Evolutionary conservation across 1,140 invertebrate genomes (phyloP), one percentile per base, ranked within the genome.

Genomic region (Tachypleus tridentatus): DNA sequence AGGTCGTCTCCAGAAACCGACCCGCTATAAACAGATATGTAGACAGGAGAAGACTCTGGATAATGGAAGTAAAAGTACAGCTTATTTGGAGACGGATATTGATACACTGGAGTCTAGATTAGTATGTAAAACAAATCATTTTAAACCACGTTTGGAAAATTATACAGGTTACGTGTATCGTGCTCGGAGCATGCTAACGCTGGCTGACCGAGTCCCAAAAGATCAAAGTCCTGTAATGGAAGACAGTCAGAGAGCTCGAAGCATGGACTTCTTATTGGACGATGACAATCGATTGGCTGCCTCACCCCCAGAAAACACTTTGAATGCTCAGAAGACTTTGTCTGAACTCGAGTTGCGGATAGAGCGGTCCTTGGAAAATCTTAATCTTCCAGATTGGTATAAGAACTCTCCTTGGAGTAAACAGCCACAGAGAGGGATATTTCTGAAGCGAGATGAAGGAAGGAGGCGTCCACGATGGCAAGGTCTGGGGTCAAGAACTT

Each of bases 311-410:
- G 91, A 94, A 80, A 94, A 93, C 83, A 88, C 91, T 74, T 82
- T 94, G 72, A 87, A 74, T 85, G 89, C 76, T 81, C 87, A 57
- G 82, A 89, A 74, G 4, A 71, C 73, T 5, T 75, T 76, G 7
- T 77, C 76, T 61, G 92, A 94, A 78, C 91, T 95, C 80, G 91
- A 96, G 78, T 80, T 96, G 63, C 83, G 93, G 62, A 88, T 97
- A 61, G 89, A 93, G 76, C 85, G 91, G 69, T 95, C 91, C 47
- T 77, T 97, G 69, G 90, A 93, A 76, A 89, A 91, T 71, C 84
- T 97, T 62, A 92, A 93, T 78, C 86, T 96, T 54, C 93, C 93
- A 57, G 91, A 96, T 74, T 97, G 93, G 93, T 93, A 90, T 80
- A 91, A 89, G 77, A 89, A 89, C 75, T 87, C 86, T 29, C 74